These are phyloP conservation scores for Oppia nitens DNA, from an alignment of 1,140 invertebrate genomes.

Conservation along the genomic window DNA sequence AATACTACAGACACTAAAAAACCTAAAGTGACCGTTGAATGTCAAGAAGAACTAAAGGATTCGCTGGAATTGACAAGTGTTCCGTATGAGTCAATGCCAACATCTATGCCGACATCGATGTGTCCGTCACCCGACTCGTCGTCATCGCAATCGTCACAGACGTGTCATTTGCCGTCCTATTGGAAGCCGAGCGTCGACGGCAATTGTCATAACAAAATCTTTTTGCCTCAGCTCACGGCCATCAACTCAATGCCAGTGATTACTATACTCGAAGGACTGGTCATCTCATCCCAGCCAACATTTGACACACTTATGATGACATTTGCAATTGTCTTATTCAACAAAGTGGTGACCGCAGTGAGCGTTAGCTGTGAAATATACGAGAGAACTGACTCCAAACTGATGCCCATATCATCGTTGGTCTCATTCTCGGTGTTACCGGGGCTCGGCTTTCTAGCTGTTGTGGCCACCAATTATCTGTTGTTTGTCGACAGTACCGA, in stretches of 20 bases:
- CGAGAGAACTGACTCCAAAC: neutral
- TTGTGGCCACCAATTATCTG: neutral
- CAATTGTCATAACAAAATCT: neutral
- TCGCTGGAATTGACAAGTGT: neutral
- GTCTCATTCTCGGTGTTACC: slow-evolving; percentile 1
- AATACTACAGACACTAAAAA: neutral
- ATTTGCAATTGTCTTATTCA: slow-evolving; percentile 1
- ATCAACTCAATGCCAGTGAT: neutral
- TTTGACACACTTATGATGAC: neutral
- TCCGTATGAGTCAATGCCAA: neutral
- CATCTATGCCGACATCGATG: neutral
- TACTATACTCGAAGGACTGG: slow-evolving; percentile 3
- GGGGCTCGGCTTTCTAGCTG: neutral
- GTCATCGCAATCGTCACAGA: neutral
- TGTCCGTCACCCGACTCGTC: neutral
- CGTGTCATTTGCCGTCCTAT: neutral
- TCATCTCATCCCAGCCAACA: slow-evolving; percentile 5
- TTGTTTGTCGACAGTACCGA: neutral
- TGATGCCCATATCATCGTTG: neutral
- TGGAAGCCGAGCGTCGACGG: neutral
- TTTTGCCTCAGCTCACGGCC: neutral
- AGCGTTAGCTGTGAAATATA: neutral
- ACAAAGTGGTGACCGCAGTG: slow-evolving; percentile 6
- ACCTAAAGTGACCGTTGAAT: neutral
- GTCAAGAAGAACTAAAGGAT: neutral